Evolutionary conservation across 2,797 vertebrate species (phyloP).

Genomic region (Bucorvus abyssinicus): DNA sequence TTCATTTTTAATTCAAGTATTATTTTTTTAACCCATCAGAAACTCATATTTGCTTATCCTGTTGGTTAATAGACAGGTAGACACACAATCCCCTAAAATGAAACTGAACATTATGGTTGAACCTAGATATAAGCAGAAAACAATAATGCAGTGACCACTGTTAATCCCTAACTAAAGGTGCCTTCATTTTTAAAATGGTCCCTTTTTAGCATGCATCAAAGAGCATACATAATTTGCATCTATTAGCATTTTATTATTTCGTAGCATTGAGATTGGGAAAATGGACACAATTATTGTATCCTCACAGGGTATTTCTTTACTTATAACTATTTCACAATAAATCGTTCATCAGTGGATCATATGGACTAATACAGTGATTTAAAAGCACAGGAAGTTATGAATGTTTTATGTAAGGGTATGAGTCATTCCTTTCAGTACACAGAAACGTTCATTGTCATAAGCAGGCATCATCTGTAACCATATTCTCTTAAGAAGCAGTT

Average conservation of each 20-base stretch:
- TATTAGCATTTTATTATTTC: conserved; percentile 84
- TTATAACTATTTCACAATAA: conserved; percentile 74
- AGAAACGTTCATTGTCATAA: conserved; percentile 44
- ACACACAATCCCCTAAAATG: neutral
- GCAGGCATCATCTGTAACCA: conserved; percentile 21
- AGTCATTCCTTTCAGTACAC: conserved; percentile 33
- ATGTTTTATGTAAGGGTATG: conserved; percentile 44
- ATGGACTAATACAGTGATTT: conserved; percentile 37
- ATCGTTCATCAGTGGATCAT: conserved; percentile 63
- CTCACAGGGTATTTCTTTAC: conserved; percentile 75
- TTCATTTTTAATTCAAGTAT: conserved; percentile 65
- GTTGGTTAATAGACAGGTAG: conserved; percentile 23
- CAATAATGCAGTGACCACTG: conserved; percentile 35
- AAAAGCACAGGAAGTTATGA: conserved; percentile 62
- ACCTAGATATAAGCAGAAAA: conserved; percentile 52
- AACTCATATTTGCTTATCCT: conserved; percentile 41
- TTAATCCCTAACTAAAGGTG: conserved; percentile 65
- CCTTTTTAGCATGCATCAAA: conserved; percentile 78
- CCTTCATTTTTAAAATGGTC: conserved; percentile 64
- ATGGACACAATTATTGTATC: conserved; percentile 77
- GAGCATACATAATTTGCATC: conserved; percentile 81
- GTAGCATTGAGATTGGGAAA: conserved; percentile 68
- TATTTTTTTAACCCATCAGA: conserved; percentile 59
- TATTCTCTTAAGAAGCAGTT: neutral
- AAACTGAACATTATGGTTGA: conserved; percentile 17